These are phyloP conservation scores for Dicentrarchus labrax DNA, from an alignment of 2,113 vertebrate genomes.

Conservation along the genomic window DNA sequence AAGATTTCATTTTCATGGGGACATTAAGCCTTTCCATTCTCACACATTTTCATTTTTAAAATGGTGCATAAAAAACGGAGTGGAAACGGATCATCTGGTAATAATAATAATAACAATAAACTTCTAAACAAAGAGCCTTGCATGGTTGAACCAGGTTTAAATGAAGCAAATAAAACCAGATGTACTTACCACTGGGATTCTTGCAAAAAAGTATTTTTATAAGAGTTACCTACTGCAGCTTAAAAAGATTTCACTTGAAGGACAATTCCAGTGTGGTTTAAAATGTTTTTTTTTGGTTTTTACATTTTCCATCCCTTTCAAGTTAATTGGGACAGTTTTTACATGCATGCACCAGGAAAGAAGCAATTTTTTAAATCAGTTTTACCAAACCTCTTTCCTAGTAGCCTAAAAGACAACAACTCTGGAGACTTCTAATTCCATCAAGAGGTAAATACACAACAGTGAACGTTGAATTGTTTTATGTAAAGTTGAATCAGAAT, in stretches of 20 bases:
- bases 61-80: no score
- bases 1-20: background rate
- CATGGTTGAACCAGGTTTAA: no score
- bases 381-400: background rate
- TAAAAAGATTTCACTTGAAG: no score
- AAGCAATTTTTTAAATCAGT: background rate
- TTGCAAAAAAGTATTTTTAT: no score
- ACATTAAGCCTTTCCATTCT: no score
- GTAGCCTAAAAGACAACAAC: background rate
- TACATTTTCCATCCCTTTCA: background rate
- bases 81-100: no score
- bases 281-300: background rate
- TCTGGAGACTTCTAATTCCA: background rate
- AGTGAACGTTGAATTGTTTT: background rate
- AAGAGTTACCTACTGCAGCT: no score
- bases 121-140: no score
- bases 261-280: background rate
- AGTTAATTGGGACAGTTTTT: background rate
- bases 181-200: no score
- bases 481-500: slow-evolving; percentile 11
- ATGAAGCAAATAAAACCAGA: no score
- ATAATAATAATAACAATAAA: no score
- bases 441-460: background rate
- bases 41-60: no score
- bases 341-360: background rate